Evolutionary conservation across 2,797 vertebrate genomes (phyloP), one percentile per base, ranked within the genome.

Genomic region (Capromys pilorides): DNA sequence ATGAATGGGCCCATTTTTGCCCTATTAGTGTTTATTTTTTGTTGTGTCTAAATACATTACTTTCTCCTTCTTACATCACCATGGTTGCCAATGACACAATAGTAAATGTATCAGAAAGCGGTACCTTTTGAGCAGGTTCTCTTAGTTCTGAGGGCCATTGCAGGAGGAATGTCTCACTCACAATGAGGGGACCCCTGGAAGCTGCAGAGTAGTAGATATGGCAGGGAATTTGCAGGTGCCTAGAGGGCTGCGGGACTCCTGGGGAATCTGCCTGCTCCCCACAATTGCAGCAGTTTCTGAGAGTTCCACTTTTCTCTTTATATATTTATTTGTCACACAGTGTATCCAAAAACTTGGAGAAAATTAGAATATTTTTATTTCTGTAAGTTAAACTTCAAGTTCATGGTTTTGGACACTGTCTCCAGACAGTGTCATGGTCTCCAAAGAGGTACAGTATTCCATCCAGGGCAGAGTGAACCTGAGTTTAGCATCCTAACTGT

Each of bases 21-120:
- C n/a, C n/a, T 10, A 8, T n/a, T 62, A 39, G 62, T 90, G 86
- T 96, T 97, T 96, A 95, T 97, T 97, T 97, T 95, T 41, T 31
- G 81, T 95, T 0, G 8, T 33, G 86, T 96, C 87, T 95, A 85
- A 95, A 88, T 88, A 80, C 82, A 86, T 92, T 14, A 24, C 61
- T 83, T 96, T 96, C 57, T 94, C 36, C 89, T 95, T 93, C 82
- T 94, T 96, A 57, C 69, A 92, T 93, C 88, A 94, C 54, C 66
- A 69, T 14, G 66, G 75, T 73, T 89, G 85, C 83, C 77, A 92
- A 91, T 77, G 14, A 95, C 88, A 85, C 57, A 94, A 94, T 94
- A 96, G 91, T 90, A 86, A 57, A 88, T 93, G 94, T 86, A 87
- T 88, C 86, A 79, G 67, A 88, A 80, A n/a, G 22, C 79, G 51